Evolutionary conservation across 2,888 invertebrate genomes (phyloP), one percentile per base, ranked within the genome.

Genomic region (Drosophila fungiperda): DNA sequence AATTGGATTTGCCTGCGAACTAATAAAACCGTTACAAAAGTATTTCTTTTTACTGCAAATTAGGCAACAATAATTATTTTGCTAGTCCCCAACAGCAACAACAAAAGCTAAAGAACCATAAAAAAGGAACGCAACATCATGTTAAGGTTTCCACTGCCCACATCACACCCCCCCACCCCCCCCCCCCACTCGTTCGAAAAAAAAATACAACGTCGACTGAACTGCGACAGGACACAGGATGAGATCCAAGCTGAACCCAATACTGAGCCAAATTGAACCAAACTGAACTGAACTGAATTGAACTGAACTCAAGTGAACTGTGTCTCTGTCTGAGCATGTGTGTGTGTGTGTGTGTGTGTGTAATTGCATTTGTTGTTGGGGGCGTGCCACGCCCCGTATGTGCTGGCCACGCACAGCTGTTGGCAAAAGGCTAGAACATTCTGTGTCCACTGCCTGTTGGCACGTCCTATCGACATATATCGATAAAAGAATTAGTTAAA

Each of bases 401-500:
- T 5, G 45, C 32, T 26, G 53, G 35, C 26, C 36, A 53, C 33
- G 65, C 76, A 69, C 83, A 83, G 88, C 82, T 87, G 86, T 73
- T 87, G 73, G 49, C 64, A 36, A 49, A 33, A 32, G 50, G 45
- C 53, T 33, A 52, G 8, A 42, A 59, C 23, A 20, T 36, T 35
- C 50, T 57, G 55, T 65, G 60, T 60, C 54, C 49, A 58, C 50
- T 50, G 60, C 26, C 55, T 61, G 67, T 77, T 71, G 68, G 80
- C 90, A 90, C 86, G 86, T 86, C 90, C 85, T 74, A 90, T 87
- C 90, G 90, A 88, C 89, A 88, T 90, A 81, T 86, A 90, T 86
- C 90, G 87, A 90, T 87, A 90, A 87, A 88, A 90, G 90, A 87
- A 87, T 87, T 87, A 87, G 72, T 89, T 83, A 90, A 91, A 89